Evolutionary conservation across 2,797 vertebrate species (phyloP).

Genomic region (Balearica regulorum): DNA sequence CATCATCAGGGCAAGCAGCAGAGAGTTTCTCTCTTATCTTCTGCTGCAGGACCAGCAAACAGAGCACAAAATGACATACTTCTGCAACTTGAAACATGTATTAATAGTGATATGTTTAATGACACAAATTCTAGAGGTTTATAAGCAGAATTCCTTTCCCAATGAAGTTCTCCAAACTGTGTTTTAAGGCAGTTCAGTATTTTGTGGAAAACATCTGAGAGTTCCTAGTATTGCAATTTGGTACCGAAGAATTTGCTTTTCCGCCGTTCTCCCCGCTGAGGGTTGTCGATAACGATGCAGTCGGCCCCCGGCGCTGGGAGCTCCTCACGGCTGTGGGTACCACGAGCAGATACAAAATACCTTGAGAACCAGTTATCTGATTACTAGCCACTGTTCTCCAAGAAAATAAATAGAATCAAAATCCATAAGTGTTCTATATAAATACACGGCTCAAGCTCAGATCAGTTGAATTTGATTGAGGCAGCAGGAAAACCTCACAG

Average conservation of each 20-base stretch:
- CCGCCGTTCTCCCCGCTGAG: neutral
- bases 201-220: neutral
- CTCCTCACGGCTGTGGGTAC: rapidly evolving
- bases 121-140: neutral
- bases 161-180: neutral
- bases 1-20: neutral
- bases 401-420: neutral
- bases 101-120: neutral
- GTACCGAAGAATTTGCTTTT: neutral
- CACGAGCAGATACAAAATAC: neutral
- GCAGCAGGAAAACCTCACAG: neutral
- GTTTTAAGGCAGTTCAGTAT: neutral
- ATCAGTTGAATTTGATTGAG: neutral
- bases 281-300: rapidly evolving
- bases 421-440: neutral
- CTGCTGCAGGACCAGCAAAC: neutral
- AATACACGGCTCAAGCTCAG: neutral
- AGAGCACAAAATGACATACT: neutral
- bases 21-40: neutral
- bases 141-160: neutral
- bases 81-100: neutral
- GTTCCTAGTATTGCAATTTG: neutral
- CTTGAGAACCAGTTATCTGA: neutral
- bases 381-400: neutral
- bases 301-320: rapidly evolving